phyloP scores from a whole-genome alignment of 2,888 invertebrate genomes.

The Norana najaformis region DNA sequence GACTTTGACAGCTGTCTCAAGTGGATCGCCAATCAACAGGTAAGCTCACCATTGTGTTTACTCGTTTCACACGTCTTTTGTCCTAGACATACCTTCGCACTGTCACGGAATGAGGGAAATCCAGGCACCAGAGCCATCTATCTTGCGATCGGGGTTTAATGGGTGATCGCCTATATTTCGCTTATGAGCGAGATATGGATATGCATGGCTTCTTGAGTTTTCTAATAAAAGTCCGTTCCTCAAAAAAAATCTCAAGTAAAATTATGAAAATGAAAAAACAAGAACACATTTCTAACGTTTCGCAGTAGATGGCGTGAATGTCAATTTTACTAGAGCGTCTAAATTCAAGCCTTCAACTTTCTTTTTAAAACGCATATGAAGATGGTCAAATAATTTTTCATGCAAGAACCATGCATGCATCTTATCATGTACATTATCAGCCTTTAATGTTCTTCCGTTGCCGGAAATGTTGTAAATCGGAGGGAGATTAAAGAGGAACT shows the following conservation, averaged over 20 bases:
- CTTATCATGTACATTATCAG: too few species aligned
- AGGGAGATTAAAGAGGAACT: too few species aligned
- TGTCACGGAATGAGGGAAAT: not conserved
- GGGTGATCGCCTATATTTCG: not conserved
- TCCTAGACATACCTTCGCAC: not conserved
- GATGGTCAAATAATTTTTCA: not conserved
- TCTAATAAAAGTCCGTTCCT: not conserved
- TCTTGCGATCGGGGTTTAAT: not conserved
- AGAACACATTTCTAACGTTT: not conserved
- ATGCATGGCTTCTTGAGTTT: too few species aligned
- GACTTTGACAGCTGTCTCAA: not conserved
- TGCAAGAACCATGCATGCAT: not conserved
- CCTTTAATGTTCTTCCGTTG: not conserved
- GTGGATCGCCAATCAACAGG: constrained; percentile 23
- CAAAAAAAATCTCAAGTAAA: not conserved
- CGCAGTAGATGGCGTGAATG: not conserved
- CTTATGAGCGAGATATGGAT: too few species aligned
- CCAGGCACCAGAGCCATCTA: not conserved
- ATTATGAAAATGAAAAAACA: not conserved
- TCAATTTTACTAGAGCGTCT: not conserved
- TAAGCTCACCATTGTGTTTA: not conserved
- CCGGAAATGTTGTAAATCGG: not conserved
- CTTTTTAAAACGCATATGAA: not conserved
- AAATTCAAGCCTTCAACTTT: not conserved
- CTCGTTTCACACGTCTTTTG: not conserved